phyloP scores from a whole-genome alignment of 2,888 invertebrate genomes.

The Halocaridina rubra region DNA sequence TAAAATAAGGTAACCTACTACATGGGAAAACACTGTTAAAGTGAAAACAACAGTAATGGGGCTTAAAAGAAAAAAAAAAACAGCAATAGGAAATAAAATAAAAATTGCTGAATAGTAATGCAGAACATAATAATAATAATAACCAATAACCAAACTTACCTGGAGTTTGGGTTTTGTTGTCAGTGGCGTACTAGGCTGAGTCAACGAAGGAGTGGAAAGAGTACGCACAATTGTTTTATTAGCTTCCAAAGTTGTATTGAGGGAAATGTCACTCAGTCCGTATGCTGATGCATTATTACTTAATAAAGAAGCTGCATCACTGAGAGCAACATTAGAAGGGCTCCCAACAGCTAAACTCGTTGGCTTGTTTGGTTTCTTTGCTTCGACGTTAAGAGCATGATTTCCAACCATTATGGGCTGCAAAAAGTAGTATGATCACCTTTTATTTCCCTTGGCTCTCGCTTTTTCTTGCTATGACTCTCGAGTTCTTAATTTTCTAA shows the following conservation, averaged over 20 bases:
- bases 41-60: not conserved
- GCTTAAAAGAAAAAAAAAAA: not conserved
- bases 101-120: not conserved
- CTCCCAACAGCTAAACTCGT: conserved; percentile 4
- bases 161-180: conserved; percentile 51
- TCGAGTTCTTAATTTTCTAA: too few relatives aligned
- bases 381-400: conserved; percentile 49
- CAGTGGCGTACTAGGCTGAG: conserved; percentile 16
- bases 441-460: too few relatives aligned
- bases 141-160: too few relatives aligned
- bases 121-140: not conserved
- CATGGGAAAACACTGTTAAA: too few relatives aligned
- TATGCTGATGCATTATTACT: conserved; percentile 10
- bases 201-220: conserved; percentile 17
- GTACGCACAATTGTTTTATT: conserved; percentile 3
- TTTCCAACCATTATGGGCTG: conserved; percentile 48
- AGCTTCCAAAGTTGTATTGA: conserved; percentile 15
- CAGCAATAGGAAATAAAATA: not conserved
- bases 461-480: too few relatives aligned
- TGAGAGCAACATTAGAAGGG: not conserved
- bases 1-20: too few relatives aligned
- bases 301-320: not conserved
- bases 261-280: conserved; percentile 33
- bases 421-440: too few relatives aligned
- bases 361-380: conserved; percentile 37